phyloP scores from a whole-genome alignment of 2,888 invertebrate genomes.

The Autographa gamma region DNA sequence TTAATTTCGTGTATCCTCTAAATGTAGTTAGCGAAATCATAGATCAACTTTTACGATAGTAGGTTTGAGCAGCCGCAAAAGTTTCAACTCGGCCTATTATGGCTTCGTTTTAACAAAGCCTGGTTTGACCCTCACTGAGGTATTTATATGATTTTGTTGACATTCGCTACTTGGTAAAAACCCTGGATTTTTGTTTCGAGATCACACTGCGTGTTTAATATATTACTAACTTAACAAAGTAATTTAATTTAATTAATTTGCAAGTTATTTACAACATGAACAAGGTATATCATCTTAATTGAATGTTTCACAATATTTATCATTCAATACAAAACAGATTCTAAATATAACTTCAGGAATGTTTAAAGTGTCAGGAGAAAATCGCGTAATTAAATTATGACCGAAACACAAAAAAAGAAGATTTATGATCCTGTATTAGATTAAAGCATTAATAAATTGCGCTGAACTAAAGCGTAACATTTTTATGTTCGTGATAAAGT shows the following conservation, averaged over 20 bases:
- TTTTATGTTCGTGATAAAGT: constrained; percentile 56
- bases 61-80: constrained; percentile 53
- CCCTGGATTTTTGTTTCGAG: constrained; percentile 31
- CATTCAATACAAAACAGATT: not conserved
- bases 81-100: constrained; percentile 61
- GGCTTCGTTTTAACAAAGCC: constrained; percentile 58
- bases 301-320: not conserved
- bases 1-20: constrained; percentile 42
- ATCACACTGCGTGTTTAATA: constrained; percentile 6
- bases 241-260: too few relatives aligned
- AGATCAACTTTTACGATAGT: constrained; percentile 49
- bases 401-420: constrained; percentile 37
- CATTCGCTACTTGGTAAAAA: constrained; percentile 48
- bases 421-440: constrained; percentile 53
- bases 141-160: constrained; percentile 61
- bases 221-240: too few relatives aligned
- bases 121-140: constrained; percentile 45
- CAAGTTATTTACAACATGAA: too few relatives aligned
- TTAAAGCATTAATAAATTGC: constrained; percentile 58
- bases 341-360: not conserved
- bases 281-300: too few relatives aligned
- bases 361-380: constrained; percentile 27
- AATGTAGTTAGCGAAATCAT: constrained; percentile 47
- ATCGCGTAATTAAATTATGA: constrained; percentile 25
- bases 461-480: constrained; percentile 48